phyloP scores from a whole-genome alignment of 2,113 vertebrate genomes.

The Lamprologus lemairii region DNA sequence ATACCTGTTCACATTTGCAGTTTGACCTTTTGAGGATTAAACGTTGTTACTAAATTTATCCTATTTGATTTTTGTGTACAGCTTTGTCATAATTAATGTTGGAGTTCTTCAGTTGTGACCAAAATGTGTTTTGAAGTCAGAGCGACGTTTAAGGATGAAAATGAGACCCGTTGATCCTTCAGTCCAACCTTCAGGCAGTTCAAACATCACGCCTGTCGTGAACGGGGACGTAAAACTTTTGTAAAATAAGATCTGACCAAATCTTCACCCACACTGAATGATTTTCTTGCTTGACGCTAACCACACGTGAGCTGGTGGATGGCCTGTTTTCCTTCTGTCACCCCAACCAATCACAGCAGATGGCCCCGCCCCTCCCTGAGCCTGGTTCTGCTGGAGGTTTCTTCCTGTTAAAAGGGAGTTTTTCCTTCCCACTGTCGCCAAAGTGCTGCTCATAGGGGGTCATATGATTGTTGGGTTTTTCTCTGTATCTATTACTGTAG shows the following conservation, averaged over 20 bases:
- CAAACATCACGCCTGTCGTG: neutral
- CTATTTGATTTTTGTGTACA: neutral
- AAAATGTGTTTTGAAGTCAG: neutral
- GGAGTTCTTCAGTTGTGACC: neutral
- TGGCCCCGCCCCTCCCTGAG: neutral
- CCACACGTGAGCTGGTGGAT: neutral
- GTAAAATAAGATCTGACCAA: neutral
- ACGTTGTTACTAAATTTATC: too few species aligned
- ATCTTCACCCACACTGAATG: accelerated
- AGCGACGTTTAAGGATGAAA: neutral
- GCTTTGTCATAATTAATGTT: neutral
- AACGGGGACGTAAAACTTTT: neutral
- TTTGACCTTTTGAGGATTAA: too few species aligned
- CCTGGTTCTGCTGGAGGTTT: accelerated
- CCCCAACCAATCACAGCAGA: neutral
- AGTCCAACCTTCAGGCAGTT: neutral
- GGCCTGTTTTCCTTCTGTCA: neutral
- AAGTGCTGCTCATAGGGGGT: accelerated
- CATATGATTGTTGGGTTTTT: neutral
- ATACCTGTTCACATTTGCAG: neutral
- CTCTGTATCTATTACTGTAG: neutral
- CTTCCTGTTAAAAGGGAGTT: neutral
- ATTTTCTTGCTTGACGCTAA: neutral
- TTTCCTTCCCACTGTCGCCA: too few species aligned
- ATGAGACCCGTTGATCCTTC: neutral